Evolutionary conservation across 2,113 vertebrate species (phyloP), one percentile per base, ranked within the genome.

Genomic region (Phylloscopus trochiloides): DNA sequence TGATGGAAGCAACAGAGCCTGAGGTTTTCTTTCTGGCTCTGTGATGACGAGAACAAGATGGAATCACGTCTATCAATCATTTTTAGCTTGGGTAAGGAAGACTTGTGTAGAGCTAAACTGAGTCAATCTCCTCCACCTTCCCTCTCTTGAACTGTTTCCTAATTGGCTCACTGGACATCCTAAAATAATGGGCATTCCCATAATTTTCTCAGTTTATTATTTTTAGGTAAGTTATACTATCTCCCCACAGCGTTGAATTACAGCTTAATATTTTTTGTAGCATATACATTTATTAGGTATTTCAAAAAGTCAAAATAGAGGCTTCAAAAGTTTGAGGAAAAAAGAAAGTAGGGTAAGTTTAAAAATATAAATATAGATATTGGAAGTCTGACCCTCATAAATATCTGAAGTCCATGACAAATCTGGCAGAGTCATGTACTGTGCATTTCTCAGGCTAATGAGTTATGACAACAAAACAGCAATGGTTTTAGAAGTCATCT

Each of bases 1-100:
- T 0, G 0, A 38, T 6, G 14, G 45, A 75, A 71, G 20, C 10
- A 50, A 14, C 3, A 1, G 38, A 52, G 28, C 17, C 21, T 17
- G 24, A 66, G n/a, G 3, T 84, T 76, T 66, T 65, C 17, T 40
- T 86, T 61, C 32, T n/a, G 52, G 14, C 6, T 72, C 6, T 21
- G 28, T 55, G 25, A 66, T n/a, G 22, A 38, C 0, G 0, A 67
- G 17, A 94, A 74, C 36, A 75, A 85, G 50, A 68, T 75, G 62
- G 38, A 90, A 68, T 8, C 7, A 3, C 20, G 59, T 40, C 36
- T 92, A 62, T 63, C 67, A 86, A 14, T 55, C 25, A 65, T 43
- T 83, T 68, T 40, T 43, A 63, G 16, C 24, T 91, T 76, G 45
- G 1, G 0, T 65, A 83, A 83, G 5, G 12, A 21, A 75, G 12